Base-by-base conservation (phyloP, 2,888 invertebrate genomes). In the Theretra japonica region DNA sequence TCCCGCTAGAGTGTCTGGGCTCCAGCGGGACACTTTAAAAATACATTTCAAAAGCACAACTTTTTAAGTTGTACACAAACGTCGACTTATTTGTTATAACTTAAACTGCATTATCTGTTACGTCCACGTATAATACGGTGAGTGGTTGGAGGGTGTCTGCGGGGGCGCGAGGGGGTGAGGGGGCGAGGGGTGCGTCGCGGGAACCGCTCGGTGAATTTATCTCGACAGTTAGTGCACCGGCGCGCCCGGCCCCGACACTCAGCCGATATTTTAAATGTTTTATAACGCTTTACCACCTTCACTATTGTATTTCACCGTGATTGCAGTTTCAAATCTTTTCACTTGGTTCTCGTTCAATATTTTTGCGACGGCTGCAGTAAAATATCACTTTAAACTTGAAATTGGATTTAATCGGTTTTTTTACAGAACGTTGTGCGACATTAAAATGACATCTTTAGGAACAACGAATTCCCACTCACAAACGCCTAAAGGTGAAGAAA, bases 131-230 rank as follows among this genome's bases (percentile, higher is more conserved):
- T 57, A 69, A 69, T 69, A 69, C 33, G 15, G 69, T 30, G 33
- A 70, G 58, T 70, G 57, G 15, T 23, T 17, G 15, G 4, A 7
- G 23, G 41, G 48, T 25, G 23, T 21, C 17, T 1, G 65, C 23
- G 23, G 23, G 59, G 17, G 17, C 5, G 59, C 7, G 8, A n/a
- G 8, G 19, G 3, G 33, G 57, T 30, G 30, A 0, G 11, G 30
- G 57, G 56, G 48, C 21, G 25, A 25, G 50, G 17, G 11, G 68
- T 50, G 41, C 68, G 50, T 50, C 68, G 6, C 68, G 58, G 58
- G 58, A 58, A 58, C 58, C 58, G 58, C 58, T 70, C 21, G 21
- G 23, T 41, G 58, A 70, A 70, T 70, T 70, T 70, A 70, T 70
- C 58, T 33, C 41, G 69, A 69, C 69, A 69, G 57, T 69, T 23